phyloP scores from a whole-genome alignment of 2,113 vertebrate genomes.

The Potamarius usumacintae region DNA sequence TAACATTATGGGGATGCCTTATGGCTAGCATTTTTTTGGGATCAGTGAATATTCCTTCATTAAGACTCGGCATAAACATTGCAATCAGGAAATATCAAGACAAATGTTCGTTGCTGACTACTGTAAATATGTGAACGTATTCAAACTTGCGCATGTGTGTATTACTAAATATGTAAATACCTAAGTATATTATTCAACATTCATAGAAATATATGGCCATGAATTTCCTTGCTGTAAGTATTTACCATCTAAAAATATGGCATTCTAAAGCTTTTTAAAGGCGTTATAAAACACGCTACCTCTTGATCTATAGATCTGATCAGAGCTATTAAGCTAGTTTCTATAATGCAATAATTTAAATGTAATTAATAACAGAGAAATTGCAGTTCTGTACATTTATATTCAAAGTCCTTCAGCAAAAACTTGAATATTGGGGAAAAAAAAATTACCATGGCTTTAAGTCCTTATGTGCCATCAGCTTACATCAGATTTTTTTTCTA shows the following conservation, averaged over 20 bases:
- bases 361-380: conserved; percentile 39
- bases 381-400: conserved; percentile 46
- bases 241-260: conserved; percentile 55
- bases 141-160: conserved; percentile 37
- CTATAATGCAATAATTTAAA: conserved; percentile 83
- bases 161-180: conserved; percentile 45
- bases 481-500: conserved; percentile 12
- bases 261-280: conserved; percentile 55
- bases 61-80: conserved; percentile 31
- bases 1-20: background rate
- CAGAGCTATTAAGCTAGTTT: conserved; percentile 43
- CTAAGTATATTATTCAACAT: conserved; percentile 44
- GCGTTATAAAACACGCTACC: conserved; percentile 50
- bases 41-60: background rate
- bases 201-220: conserved; percentile 52
- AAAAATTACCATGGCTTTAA: conserved; percentile 70
- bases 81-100: conserved; percentile 45
- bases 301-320: conserved; percentile 35
- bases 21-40: background rate
- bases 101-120: conserved; percentile 34
- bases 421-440: conserved; percentile 11
- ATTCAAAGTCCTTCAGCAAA: conserved; percentile 40
- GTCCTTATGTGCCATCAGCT: conserved; percentile 67
- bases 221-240: conserved; percentile 42
- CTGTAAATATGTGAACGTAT: conserved; percentile 38